phyloP scores from a whole-genome alignment of 1,140 invertebrate genomes.

The Sinella curviseta region DNA sequence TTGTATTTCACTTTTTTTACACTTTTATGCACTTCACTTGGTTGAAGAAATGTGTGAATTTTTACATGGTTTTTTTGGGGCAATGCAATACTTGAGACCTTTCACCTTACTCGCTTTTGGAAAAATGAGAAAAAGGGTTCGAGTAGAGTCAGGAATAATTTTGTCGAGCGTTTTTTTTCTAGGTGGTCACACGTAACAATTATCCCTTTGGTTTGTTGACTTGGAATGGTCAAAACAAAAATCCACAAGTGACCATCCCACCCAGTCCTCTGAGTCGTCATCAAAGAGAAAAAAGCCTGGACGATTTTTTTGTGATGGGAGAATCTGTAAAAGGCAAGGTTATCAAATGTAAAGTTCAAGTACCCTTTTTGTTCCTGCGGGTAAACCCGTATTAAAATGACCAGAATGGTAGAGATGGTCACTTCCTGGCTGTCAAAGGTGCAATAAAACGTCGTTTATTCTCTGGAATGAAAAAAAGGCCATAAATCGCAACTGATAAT shows the following conservation, averaged over 20 bases:
- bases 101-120: background rate
- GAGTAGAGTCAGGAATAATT: background rate
- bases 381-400: background rate
- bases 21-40: too few species aligned
- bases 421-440: constrained; percentile 1
- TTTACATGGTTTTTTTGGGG: too few species aligned
- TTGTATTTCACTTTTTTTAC: too few species aligned
- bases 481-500: background rate
- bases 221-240: background rate
- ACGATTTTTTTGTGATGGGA: background rate
- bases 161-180: background rate
- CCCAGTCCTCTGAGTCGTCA: background rate
- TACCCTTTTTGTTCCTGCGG: background rate
- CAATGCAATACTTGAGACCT: background rate
- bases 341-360: constrained; percentile 3
- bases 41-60: background rate
- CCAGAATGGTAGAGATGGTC: background rate
- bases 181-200: background rate
- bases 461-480: background rate
- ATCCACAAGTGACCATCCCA: constrained; percentile 22
- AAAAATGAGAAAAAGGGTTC: background rate
- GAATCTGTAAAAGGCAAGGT: background rate
- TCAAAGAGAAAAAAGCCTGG: background rate
- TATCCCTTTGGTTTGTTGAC: background rate
- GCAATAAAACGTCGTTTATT: background rate